A percentile compares a stretch with the other conserved stretches of the same genome.
phyloP scores from a whole-genome alignment of 2,888 invertebrate genomes.

The Sarcophaga caerulescens region DNA sequence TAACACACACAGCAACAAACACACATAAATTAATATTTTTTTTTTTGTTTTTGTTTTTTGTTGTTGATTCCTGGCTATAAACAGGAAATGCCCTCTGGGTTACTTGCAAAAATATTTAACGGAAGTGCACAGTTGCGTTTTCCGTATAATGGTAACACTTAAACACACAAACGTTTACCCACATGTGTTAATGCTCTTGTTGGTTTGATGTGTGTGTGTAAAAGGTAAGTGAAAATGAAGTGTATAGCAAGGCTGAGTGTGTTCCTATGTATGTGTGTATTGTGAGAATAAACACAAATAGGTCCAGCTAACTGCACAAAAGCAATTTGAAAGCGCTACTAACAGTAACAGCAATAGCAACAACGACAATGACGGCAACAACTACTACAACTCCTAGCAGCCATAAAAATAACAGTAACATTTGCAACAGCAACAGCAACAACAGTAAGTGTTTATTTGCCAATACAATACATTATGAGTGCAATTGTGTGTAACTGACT shows the following conservation, averaged over 20 bases:
- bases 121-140: conserved; percentile 67
- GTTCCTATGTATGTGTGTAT: background rate
- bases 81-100: conserved; percentile 66
- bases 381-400: background rate
- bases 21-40: conserved; percentile 10
- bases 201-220: conserved; percentile 1
- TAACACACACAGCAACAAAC: background rate
- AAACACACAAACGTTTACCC: background rate
- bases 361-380: conserved; percentile 1
- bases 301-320: background rate
- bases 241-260: background rate
- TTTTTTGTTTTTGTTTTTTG: background rate
- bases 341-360: conserved; percentile 16
- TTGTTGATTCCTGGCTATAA: conserved; percentile 62
- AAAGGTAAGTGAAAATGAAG: conserved; percentile 48
- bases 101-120: conserved; percentile 62
- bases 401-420: conserved; percentile 9
- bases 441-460: conserved; percentile 62
- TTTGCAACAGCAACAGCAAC: conserved; percentile 41
- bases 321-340: conserved; percentile 32
- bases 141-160: conserved; percentile 28
- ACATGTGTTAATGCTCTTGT: background rate
- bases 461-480: conserved; percentile 64
- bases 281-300: background rate
- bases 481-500: conserved; percentile 66